These are phyloP conservation scores for Drosophila malerkotliana DNA, from an alignment of 1,140 invertebrate species.

Conservation along the genomic window DNA sequence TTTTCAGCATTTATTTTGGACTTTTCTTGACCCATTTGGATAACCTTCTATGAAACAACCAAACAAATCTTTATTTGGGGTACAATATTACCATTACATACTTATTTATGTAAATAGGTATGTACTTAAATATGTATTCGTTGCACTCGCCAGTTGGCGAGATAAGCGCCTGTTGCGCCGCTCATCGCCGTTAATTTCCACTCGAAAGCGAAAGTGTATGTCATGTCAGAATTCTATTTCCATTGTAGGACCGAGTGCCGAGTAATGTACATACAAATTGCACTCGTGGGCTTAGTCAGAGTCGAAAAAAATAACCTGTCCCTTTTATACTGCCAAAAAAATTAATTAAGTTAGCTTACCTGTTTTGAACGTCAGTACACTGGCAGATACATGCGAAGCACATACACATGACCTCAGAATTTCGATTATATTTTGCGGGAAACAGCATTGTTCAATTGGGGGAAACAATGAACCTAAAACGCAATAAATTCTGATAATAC, in stretches of 20 bases:
- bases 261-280: neutral
- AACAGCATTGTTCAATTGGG: conserved; percentile 25
- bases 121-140: conserved; percentile 12
- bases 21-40: too few relatives aligned
- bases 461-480: conserved; percentile 76
- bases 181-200: conserved; percentile 17
- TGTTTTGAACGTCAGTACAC: neutral
- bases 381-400: neutral
- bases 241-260: neutral
- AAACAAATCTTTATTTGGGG: neutral
- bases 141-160: conserved; percentile 32
- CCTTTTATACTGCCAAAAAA: conserved; percentile 10
- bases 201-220: conserved; percentile 30
- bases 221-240: conserved; percentile 25
- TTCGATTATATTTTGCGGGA: conserved; percentile 7
- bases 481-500: conserved; percentile 75
- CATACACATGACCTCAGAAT: neutral
- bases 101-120: neutral
- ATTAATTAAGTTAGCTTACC: conserved; percentile 17
- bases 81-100: neutral
- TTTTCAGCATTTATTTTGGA: too few relatives aligned
- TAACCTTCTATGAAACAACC: too few relatives aligned
- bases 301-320: neutral
- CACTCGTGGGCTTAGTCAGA: neutral
- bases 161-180: conserved; percentile 21